A percentile compares a stretch with the other conserved stretches of the same genome.
These are phyloP conservation scores for Magallana ariakensis DNA, from an alignment of 1,140 invertebrate genomes.

Conservation along the genomic window DNA sequence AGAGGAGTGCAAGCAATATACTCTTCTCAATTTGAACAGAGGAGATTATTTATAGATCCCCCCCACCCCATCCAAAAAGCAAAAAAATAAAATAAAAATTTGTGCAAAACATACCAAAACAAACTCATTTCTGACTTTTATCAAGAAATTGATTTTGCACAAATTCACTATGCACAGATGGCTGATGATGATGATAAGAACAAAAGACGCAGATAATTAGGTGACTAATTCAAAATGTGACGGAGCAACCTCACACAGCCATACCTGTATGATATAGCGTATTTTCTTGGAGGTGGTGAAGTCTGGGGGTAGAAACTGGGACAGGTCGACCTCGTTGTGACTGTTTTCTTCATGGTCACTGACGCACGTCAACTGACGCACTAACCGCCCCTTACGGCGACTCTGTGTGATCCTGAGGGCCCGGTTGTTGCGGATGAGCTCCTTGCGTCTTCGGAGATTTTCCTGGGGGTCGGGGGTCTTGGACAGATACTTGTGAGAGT, in stretches of 20 bases:
- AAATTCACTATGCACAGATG: too few species aligned
- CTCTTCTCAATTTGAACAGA: too few species aligned
- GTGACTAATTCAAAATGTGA: too few species aligned
- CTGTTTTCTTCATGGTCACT: slow-evolving; percentile 69
- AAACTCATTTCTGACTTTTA: too few species aligned
- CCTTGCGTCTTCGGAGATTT: slow-evolving; percentile 73
- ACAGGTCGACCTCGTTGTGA: slow-evolving; percentile 63
- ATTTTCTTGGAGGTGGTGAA: slow-evolving; percentile 83
- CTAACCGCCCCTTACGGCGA: slow-evolving; percentile 68
- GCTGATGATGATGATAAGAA: too few species aligned
- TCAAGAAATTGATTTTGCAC: too few species aligned
- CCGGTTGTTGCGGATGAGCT: slow-evolving; percentile 75
- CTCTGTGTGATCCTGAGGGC: slow-evolving; percentile 76
- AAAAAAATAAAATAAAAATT: too few species aligned
- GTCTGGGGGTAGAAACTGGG: slow-evolving; percentile 81
- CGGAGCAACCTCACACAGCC: neutral
- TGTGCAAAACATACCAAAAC: too few species aligned
- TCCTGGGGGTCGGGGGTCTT: slow-evolving; percentile 66
- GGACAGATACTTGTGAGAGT: slow-evolving; percentile 37
- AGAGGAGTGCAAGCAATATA: too few species aligned
- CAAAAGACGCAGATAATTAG: too few species aligned
- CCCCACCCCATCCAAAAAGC: too few species aligned
- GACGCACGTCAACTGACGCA: slow-evolving; percentile 73
- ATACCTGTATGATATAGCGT: slow-evolving; percentile 68
- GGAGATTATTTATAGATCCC: too few species aligned